Percentiles rank a stretch among this genome's conserved stretches.
Conservation (phyloP, 2,888 invertebrate species). For the Scrobipalpa atriplicella region DNA sequence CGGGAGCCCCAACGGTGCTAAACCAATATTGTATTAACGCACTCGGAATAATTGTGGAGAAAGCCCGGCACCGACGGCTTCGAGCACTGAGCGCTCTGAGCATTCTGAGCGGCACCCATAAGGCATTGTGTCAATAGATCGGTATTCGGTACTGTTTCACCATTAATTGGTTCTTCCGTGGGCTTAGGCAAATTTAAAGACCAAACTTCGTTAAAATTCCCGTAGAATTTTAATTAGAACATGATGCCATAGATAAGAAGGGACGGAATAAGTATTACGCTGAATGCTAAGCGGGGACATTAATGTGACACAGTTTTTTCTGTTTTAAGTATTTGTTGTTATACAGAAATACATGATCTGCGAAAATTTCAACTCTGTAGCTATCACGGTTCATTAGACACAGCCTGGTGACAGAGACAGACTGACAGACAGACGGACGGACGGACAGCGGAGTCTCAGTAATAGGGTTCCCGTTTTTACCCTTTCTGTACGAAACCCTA, state of each 20-base stretch:
- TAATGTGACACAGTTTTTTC: not conserved
- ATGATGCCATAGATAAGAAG: not conserved
- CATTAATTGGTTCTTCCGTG: constrained; percentile 28
- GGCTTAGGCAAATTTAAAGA: constrained; percentile 3
- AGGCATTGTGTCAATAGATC: constrained; percentile 30
- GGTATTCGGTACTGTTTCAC: constrained; percentile 26
- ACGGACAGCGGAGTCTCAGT: too few species aligned
- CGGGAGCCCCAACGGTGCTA: constrained; percentile 55
- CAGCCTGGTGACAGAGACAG: too few species aligned
- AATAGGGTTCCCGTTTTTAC: too few species aligned
- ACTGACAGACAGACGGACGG: too few species aligned
- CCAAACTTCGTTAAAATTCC: not conserved
- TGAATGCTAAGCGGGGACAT: not conserved
- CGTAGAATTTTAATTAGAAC: constrained; percentile 1
- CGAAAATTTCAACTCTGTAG: too few species aligned
- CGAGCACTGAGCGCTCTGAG: constrained; percentile 2
- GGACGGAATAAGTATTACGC: not conserved
- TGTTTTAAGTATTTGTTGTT: too few species aligned
- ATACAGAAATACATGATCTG: too few species aligned
- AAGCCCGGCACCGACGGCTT: constrained; percentile 50
- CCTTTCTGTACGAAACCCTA: too few species aligned
- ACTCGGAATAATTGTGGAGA: constrained; percentile 75
- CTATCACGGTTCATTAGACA: too few species aligned
- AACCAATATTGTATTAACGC: constrained; percentile 79
- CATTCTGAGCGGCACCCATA: constrained; percentile 25